Base-by-base conservation (phyloP, 2,888 invertebrate species). In the Pogonocherus hispidulus region DNA sequence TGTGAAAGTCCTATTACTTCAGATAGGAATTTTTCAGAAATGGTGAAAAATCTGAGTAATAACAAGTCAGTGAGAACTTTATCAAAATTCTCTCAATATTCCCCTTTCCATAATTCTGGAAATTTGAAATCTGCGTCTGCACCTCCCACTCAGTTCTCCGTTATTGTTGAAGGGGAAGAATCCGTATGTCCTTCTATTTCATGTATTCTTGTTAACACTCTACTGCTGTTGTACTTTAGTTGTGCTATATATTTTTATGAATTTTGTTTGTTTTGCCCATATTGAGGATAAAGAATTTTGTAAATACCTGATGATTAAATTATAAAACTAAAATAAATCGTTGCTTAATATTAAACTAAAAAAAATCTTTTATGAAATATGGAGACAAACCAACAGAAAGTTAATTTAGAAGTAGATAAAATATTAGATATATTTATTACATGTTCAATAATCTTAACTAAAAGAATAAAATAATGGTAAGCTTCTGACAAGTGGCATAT, bases 151-250 rank as follows among this genome's bases (percentile, higher is more conserved):
- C 76, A 77, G 54, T 83, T 82, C 70, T 78, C 82, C 3, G 79
- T 81, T 35, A 84, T 84, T 52, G 74, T 77, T 3, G 83, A 84
- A 78, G 80, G 78, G 27, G 82, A 83, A 71, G 83, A 83, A 72
- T 71, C 75, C 70, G 82, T 81, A 81, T 70, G 82, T 81, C 67
- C 63, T 32, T 56, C 64, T 46, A 47, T 62, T 63, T 55, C 66
- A 19, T 70, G 46, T 62, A n/a, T 27, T 22, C 56, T 60, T 56
- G 20, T 75, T 73, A 67, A 55, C 60, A 56, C 54, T 16, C 65
- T 65, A 27, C 54, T 72, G 22, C 27, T 67, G 18, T 47, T 72
- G 35, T 66, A 66, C 54, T 41, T 63, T n/a, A 16, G 57, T 18
- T 14, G 71, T 9, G 66, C 73, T 41, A 68, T 79, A 52, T 73